Evolutionary conservation across 2,888 invertebrate species (phyloP), one percentile per base, ranked within the genome.

Genomic region (Nephrotoma guestfalica): DNA sequence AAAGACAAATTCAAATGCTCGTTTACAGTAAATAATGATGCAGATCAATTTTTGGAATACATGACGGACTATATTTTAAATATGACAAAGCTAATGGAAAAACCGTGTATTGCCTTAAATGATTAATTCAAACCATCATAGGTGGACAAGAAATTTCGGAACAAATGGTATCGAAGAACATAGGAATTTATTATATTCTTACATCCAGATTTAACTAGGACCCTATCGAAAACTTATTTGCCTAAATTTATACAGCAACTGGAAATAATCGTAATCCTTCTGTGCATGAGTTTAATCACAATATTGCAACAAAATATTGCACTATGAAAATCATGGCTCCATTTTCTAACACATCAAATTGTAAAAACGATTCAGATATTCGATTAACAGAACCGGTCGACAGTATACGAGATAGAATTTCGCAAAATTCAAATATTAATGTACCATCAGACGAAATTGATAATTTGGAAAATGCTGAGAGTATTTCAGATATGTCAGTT

Each of bases 191-290:
- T 11, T 47, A 47, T 40, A 30, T 51, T 0, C 41, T 47, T 9
- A 86, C 30, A 43, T 86, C 86, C 41, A 86, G 47, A n/a, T 30
- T 86, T 30, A 86, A 51, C 41, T n/a, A 51, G 51, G 51, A 86
- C 40, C 86, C 86, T 6, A 13, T 86, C 1, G 86, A 86, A 86
- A 86, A 86, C 47, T 40, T 86, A 6, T 86, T 86, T 86, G 45
- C 30, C 4, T 2, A 47, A 86, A 40, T 47, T 18, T 47, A 47
- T 86, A 7, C 47, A 47, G 47, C 47, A 11, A 47, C 2, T 13
- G 47, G 47, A 4, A 47, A 47, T 13, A 47, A 47, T 47, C 47
- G 47, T 7, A 47, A 47, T 47, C 47, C 47, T 4, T 47, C 47
- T 9, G 47, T 47, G 4, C 9, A 47, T 47, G 47, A 47, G 13